phyloP scores from a whole-genome alignment of 2,797 vertebrate species.

The Eospalax fontanierii region DNA sequence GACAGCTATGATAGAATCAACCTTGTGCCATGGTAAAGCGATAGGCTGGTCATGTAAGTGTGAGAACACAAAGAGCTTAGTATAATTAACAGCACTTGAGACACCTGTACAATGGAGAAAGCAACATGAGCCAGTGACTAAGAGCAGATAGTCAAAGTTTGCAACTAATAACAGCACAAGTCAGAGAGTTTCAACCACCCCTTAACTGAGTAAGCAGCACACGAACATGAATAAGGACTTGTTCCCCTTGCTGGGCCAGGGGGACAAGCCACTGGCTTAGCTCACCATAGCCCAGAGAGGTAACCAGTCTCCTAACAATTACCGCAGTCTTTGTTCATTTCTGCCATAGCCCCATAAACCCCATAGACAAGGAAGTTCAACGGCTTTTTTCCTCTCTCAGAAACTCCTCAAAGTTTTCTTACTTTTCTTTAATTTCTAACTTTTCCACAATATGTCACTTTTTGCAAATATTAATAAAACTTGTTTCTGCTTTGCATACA shows the following conservation, averaged over 20 bases:
- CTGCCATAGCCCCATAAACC: neutral
- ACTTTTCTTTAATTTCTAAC: neutral
- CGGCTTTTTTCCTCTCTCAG: neutral
- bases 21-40: neutral
- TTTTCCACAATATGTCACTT: neutral
- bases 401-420: neutral
- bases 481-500: neutral
- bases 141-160: neutral
- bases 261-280: neutral
- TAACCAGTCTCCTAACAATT: neutral
- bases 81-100: neutral
- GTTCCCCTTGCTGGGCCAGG: neutral
- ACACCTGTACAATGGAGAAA: neutral
- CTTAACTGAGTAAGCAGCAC: neutral
- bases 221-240: neutral
- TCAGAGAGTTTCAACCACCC: neutral
- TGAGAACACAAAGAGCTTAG: neutral
- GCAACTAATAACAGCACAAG: neutral
- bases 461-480: neutral
- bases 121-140: neutral
- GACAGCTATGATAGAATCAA: neutral
- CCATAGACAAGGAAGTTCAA: neutral
- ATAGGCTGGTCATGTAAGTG: neutral
- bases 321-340: neutral
- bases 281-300: neutral